These are phyloP conservation scores for Arion vulgaris DNA, from an alignment of 1,140 invertebrate genomes.

Conservation along the genomic window DNA sequence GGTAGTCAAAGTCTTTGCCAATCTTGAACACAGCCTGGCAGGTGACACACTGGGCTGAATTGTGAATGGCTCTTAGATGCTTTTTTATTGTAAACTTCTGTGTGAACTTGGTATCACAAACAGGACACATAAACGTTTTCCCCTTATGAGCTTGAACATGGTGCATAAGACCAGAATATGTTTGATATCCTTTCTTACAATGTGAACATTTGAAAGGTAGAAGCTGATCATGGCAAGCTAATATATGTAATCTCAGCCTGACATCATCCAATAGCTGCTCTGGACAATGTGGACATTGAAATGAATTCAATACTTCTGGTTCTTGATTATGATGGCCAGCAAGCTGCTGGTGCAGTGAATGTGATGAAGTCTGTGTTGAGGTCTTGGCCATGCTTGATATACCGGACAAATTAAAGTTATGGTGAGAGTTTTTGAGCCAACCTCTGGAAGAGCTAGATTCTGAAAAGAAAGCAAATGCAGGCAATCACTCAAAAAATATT, in stretches of 20 bases:
- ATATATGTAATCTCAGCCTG: neutral
- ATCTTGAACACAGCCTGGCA: constrained; percentile 10
- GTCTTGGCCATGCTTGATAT: neutral
- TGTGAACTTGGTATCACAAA: constrained; percentile 21
- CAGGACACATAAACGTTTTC: constrained; percentile 18
- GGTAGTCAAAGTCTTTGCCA: constrained; percentile 4
- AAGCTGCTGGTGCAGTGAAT: neutral
- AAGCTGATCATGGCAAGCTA: neutral
- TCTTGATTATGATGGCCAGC: neutral
- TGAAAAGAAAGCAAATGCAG: neutral
- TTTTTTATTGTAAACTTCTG: constrained; percentile 23
- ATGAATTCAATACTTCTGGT: neutral
- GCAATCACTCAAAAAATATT: neutral
- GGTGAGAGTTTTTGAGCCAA: neutral
- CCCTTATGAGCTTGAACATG: constrained; percentile 17
- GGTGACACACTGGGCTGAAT: constrained; percentile 11
- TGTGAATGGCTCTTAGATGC: constrained; percentile 5
- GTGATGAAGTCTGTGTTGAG: neutral
- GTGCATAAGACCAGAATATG: constrained; percentile 6
- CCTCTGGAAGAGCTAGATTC: neutral
- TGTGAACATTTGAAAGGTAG: constrained; percentile 1
- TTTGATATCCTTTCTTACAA: constrained; percentile 11
- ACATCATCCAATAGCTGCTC: neutral
- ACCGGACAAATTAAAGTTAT: neutral
- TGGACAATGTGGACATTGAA: constrained; percentile 1